Base-by-base conservation (phyloP, 64 coral and sea anemone genomes). In the Hydrozoanthus tunicans region DNA sequence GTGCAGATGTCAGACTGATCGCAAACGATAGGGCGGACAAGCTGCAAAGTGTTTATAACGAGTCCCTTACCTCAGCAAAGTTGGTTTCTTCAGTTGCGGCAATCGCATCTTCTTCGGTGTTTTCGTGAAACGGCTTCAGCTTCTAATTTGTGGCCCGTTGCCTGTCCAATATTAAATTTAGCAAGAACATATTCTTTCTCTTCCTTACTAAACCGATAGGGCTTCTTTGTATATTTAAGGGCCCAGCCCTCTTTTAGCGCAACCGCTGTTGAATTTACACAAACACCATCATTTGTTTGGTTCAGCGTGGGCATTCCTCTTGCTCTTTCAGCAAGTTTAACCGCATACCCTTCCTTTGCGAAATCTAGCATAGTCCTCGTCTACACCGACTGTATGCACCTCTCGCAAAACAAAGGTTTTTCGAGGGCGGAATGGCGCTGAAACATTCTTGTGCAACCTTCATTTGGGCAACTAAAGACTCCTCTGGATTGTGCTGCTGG, bases 61-160 rank as follows among this genome's bases (percentile, higher is more conserved):
- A 62, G 0, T 57, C 78, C 78, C 52, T 56, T 56, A 32, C 78
- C 54, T 82, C 62, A 62, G 80, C 58, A 82, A 82, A 82, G 51
- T 62, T 82, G 15, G 0, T 65, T 82, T 82, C 80, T 62, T 82
- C 80, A 60, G 20, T 63, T 62, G 80, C 80, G 62, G 80, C 58
- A 43, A 10, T 60, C 15, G 62, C 56, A 25, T 55, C 32, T 59
- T 62, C 59, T 81, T 57, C 69, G n/a, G 5, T 24, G 69, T 72
- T 24, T 24, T 72, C 69, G 43, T 51, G 77, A 51, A 43, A 78
- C 77, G 12, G 13, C 77, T 57, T 78, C 77, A 43, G 77, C 9
- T 51, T 5, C 77, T 57, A 78, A 53, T 14, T 78, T 78, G 56
- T 78, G 76, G 43, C 76, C 76, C 14, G 76, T 27, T 27, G 7